These are phyloP conservation scores for Aspidoscelis tigris DNA, from an alignment of 2,113 vertebrate species.

Conservation along the genomic window DNA sequence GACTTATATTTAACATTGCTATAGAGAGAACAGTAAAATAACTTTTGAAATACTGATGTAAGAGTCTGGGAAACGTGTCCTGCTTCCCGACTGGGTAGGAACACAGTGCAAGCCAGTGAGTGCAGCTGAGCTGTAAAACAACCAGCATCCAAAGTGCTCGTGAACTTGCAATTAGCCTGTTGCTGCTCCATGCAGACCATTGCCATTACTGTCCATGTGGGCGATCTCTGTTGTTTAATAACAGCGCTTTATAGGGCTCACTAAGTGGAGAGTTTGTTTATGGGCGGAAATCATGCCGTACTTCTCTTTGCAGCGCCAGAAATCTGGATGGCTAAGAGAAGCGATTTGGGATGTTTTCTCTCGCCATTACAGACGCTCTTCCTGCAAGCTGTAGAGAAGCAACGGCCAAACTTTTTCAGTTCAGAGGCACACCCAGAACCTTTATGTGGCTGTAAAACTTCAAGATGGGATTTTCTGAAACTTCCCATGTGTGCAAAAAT, in stretches of 20 bases:
- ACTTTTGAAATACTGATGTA: conserved; percentile 51
- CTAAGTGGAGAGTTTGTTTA: conserved; percentile 53
- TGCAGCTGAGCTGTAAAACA: conserved; percentile 34
- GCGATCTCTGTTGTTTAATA: conserved; percentile 52
- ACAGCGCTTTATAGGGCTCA: conserved; percentile 41
- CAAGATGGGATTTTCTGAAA: background rate
- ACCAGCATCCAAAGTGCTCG: conserved; percentile 43
- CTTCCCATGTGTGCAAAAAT: background rate
- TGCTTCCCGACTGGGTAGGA: conserved; percentile 66
- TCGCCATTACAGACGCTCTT: background rate
- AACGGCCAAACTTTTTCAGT: background rate
- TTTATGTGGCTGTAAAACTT: background rate
- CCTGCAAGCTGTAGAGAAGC: background rate
- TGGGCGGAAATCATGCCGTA: conserved; percentile 36
- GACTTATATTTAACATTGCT: conserved; percentile 63
- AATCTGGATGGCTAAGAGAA: conserved; percentile 37
- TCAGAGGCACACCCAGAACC: background rate
- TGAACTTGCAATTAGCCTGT: conserved; percentile 48
- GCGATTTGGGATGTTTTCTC: conserved; percentile 13
- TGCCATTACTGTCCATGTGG: conserved; percentile 49
- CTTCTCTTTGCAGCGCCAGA: conserved; percentile 56
- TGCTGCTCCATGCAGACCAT: conserved; percentile 38
- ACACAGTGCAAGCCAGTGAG: conserved; percentile 46
- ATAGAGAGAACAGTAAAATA: conserved; percentile 59
- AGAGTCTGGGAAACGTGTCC: conserved; percentile 63